Base-by-base conservation (phyloP, 2,797 vertebrate genomes). In the Acropternis orthonyx region DNA sequence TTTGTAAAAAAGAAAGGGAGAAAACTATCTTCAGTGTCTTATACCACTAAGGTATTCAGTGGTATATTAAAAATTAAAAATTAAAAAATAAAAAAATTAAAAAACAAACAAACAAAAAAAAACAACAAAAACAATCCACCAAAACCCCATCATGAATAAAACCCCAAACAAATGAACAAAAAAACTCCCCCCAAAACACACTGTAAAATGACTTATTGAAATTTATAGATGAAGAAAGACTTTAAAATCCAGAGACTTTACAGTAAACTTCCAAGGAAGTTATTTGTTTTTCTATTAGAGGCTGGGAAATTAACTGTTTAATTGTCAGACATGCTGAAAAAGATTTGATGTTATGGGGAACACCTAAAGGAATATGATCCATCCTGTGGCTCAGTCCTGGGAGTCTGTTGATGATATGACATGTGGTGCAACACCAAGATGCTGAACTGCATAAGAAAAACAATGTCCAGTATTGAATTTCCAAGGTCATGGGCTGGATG, bases 151-250 rank as follows among this genome's bases (percentile, higher is more conserved):
- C 18, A 32, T 2, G 1, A 26, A 14, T 7, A 61, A 66, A 48
- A 2, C 1, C 0, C 0, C 30, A 21, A 54, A 59, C 0, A 54
- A 74, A 72, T 3, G 2, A 30, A 65, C 10, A 59, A 49, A 34
- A 34, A 12, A 1, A 0, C 5, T 7, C 14, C 7, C 12, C 12
- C 7, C 37, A 7, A 1, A 1, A 1, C 3, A 44, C 13, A 54
- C 5, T 36, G 44, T 21, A 66, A 83, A 58, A 62, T 52, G 3
- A 22, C 26, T 43, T 68, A 32, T 8, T 77, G 21, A 86, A 79
- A 46, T 44, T 16, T 24, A 51, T 30, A 74, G 5, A 12, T 12
- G 17, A 13, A 34, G 7, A 63, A 84, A 63, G 11, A 44, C 6
- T 46, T 85, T 7, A 8, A 65, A 76, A 74, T 51, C 7, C 12